Evolutionary conservation across 2,113 vertebrate species (phyloP), one percentile per base, ranked within the genome.

Genomic region (Tenebrosternarchus preto): DNA sequence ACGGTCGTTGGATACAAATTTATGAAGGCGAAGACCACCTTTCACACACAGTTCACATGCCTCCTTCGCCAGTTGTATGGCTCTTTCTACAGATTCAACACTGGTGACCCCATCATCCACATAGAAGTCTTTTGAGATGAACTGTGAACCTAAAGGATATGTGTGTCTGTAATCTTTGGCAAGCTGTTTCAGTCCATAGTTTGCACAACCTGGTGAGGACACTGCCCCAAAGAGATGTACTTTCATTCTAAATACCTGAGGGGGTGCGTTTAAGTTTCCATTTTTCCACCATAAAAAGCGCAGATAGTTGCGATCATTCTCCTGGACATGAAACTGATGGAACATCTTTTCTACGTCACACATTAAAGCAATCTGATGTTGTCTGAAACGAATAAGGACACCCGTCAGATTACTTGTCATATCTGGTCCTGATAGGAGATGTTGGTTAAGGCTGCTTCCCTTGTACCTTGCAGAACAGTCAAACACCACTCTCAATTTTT

Each of bases 281-380:
- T 81, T 1, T 17, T 78, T 69, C 79, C 73, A 76, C 53, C 53
- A 74, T 0, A 84, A 20, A 24, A 77, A 77, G 3, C 19, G 1
- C 0, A 80, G n/a, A 22, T 83, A 76, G 20, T 83, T 3, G 0
- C 17, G 22, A 15, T 77, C 50, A 24, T 20, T 9, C 8, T 74
- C 22, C 7, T 25, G 31, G 0, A 84, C 74, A 46, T 79, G 66
- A 5, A n/a, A n/a, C n/a, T n/a, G n/a, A n/a, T n/a, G n/a, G n/a
- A 80, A 85, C 63, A 77, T 75, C 1, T 76, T 76, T n/a, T 83
- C 59, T 3, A 77, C 70, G 19, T 82, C 56, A 22, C 80, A 82
- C 46, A 70, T 76, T 8, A 53, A 22, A 16, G 73, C 77, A 20
- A 79, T 79, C 3, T 3, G 53, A 17, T 76, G 53, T 33, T 75